Evolutionary conservation across 2,113 vertebrate genomes (phyloP), one percentile per base, ranked within the genome.

Genomic region (Sapajus apella): DNA sequence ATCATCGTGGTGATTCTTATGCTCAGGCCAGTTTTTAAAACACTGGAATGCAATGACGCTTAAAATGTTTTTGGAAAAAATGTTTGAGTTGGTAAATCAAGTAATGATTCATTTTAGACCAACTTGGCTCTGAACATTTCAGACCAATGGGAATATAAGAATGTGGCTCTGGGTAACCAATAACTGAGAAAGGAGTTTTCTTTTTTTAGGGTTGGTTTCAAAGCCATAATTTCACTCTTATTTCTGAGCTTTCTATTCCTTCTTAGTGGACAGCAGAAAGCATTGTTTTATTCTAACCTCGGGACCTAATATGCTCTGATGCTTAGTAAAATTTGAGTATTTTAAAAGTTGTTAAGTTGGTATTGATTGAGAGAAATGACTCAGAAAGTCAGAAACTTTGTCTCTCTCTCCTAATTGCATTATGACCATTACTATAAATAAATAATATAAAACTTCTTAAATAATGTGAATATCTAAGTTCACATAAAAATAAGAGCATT

Each of bases 331-430:
- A 37, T 96, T 92, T 93, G 83, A 95, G 45, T 58, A 94, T 30
- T 87, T 89, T 96, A 66, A 80, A 82, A 88, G 25, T 35, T 72
- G 45, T 97, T 91, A 97, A 97, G 75, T 95, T 97, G 95, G 75
- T 96, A 95, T 97, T 97, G 0, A 0, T 85, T 97, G 95, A 97
- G 93, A 96, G 89, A 96, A 95, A 80, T 96, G 5, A 97, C 79
- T 97, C 93, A 97, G 85, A 97, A 92, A 97, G 47, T 95, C 92
- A 87, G 90, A 91, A 93, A 94, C 73, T 72, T 96, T 97, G 94
- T 50, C 75, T 77, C 50, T 8, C 61, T 23, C 1, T 83, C 70
- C 52, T 61, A 93, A 94, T 96, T 96, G 81, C 25, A n/a, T 92
- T 93, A 35, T 89, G 81, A 40, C 75, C 79, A 84, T 64, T 97